phyloP scores from a whole-genome alignment of 2,113 vertebrate species.

The Elaphurus davidianus region DNA sequence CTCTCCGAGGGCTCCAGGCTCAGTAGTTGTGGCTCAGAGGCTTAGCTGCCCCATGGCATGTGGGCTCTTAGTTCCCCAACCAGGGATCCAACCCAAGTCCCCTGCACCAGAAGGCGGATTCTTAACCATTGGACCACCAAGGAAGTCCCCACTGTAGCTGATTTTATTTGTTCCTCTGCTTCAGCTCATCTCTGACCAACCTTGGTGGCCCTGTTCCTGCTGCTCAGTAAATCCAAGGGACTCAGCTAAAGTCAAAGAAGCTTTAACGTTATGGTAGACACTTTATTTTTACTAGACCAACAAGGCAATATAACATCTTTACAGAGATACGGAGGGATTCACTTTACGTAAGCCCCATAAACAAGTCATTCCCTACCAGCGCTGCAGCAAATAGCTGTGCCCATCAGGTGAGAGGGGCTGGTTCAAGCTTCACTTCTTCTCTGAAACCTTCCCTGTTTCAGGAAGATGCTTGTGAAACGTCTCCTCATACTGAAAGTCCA shows the following conservation, averaged over 20 bases:
- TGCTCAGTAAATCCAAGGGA: neutral
- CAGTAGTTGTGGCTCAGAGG: neutral
- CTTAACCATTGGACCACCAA: neutral
- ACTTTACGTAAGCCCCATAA: neutral
- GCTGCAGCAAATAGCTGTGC: neutral
- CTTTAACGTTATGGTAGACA: neutral
- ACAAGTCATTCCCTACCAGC: neutral
- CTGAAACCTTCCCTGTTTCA: neutral
- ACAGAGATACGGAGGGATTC: neutral
- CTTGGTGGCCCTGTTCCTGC: neutral
- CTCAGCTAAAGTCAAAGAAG: neutral
- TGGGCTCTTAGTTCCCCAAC: neutral
- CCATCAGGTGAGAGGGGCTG: neutral
- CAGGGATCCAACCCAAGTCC: neutral
- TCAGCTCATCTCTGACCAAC: neutral
- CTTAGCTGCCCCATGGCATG: neutral
- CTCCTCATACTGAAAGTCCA: neutral
- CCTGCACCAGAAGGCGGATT: neutral
- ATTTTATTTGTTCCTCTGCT: neutral
- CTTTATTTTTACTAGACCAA: slow-evolving; percentile 36
- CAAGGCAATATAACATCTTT: neutral
- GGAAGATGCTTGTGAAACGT: neutral
- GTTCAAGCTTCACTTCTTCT: neutral
- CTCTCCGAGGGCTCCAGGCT: neutral
- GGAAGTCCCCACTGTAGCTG: neutral